phyloP scores from a whole-genome alignment of 2,888 invertebrate genomes.

The Drosophila austrosaltans region DNA sequence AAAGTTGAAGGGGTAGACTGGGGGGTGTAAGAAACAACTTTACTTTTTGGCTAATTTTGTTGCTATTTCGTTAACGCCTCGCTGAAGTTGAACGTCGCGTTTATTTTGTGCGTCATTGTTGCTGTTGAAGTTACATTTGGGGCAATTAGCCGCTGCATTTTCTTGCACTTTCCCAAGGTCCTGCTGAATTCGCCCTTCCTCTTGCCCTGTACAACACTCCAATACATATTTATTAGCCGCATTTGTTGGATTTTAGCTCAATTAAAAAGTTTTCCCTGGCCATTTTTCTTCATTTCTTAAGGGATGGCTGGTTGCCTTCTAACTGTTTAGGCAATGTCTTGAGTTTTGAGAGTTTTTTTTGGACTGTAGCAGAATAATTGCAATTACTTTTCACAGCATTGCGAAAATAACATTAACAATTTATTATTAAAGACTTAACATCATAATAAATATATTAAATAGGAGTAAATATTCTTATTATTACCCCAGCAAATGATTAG shows the following conservation, averaged over 20 bases:
- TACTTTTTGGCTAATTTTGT: constrained; percentile 75
- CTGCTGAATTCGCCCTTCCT: constrained; percentile 15
- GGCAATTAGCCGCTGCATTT: constrained; percentile 73
- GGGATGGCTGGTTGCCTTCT: constrained; percentile 41
- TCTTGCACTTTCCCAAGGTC: constrained; percentile 39
- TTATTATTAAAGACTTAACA: constrained; percentile 31
- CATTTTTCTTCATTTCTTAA: constrained; percentile 70
- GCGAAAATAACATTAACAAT: constrained; percentile 21
- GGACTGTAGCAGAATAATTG: constrained; percentile 55
- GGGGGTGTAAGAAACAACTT: constrained; percentile 35
- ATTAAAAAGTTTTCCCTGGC: constrained; percentile 76
- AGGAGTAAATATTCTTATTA: not conserved
- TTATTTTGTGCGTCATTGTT: constrained; percentile 60
- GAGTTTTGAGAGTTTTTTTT: constrained; percentile 33
- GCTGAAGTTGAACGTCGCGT: constrained; percentile 68
- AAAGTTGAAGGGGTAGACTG: not conserved
- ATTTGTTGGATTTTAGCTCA: constrained; percentile 79
- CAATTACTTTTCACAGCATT: constrained; percentile 58
- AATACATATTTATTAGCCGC: constrained; percentile 80
- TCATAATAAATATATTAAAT: constrained; percentile 23
- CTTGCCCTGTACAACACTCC: constrained; percentile 47
- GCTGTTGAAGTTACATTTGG: constrained; percentile 68
- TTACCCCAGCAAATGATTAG: constrained; percentile 61
- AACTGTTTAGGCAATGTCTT: constrained; percentile 47
- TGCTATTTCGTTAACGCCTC: constrained; percentile 68